Evolutionary conservation across 2,888 invertebrate genomes (phyloP), one percentile per base, ranked within the genome.

Genomic region (Mechanitis messenoides): DNA sequence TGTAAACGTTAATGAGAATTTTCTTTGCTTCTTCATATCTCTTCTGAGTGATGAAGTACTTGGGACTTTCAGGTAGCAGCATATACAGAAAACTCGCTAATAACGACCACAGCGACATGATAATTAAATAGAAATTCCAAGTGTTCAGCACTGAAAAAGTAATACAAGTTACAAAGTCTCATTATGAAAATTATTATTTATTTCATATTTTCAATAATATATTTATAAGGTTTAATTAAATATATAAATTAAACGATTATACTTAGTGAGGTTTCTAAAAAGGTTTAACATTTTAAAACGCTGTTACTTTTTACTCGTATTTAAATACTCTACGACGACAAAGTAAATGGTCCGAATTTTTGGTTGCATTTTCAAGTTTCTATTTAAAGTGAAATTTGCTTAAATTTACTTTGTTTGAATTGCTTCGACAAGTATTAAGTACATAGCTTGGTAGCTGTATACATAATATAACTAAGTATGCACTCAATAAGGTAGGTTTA

Each of bases 41-140:
- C 54, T 79, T 75, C 64, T 82, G 83, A 5, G 80, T 77, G 31
- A 87, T 71, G 63, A 82, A 76, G 69, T 76, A 88, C 70, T 86
- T 87, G 0, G 86, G 87, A 65, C 85, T 88, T 56, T 88, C 86
- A 1, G 87, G 86, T 47, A 85, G 56, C 6, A 77, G 69, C 1
- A 70, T 64, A 72, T 81, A 85, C 2, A 84, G 63, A 3, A 80
- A 55, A 28, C 72, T 79, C 0, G 84, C 80, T 0, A 70, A 56
- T 0, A 85, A 63, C 4, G 83, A 74, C 78, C 83, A 85, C 3
- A 84, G 55, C 0, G 85, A 81, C 69, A 75, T 72, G 60, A 83
- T 74, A 46, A 78, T 73, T 0, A 87, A 71, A 64, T 86, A 88
- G 63, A 83, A 78, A 58, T 87, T 87, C 88, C 88, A 89, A 31